Percentiles rank a stretch among this genome's conserved stretches.
These are phyloP conservation scores for Siniperca obscura DNA, from an alignment of 2,797 vertebrate species.

Conservation along the genomic window DNA sequence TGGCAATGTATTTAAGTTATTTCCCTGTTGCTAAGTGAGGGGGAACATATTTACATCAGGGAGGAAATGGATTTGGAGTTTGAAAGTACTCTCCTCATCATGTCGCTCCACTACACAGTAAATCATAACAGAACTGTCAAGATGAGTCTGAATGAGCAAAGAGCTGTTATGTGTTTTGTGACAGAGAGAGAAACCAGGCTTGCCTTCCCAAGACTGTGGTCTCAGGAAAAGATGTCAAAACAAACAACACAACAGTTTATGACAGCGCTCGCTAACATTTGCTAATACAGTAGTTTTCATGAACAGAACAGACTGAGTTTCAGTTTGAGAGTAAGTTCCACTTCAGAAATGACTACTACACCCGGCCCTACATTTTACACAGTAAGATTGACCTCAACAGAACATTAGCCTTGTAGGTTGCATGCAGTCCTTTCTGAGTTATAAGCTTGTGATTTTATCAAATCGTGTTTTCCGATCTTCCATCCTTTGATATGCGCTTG, in stretches of 20 bases:
- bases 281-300: conserved; percentile 27
- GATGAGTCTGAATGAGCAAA: conserved; percentile 31
- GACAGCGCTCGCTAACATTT: conserved; percentile 14
- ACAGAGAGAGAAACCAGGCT: conserved; percentile 27
- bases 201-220: conserved; percentile 23
- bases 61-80: conserved; percentile 50
- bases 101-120: conserved; percentile 32
- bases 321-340: not conserved
- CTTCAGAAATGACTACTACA: not conserved
- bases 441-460: not conserved
- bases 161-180: conserved; percentile 16
- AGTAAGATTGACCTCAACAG: not conserved
- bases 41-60: conserved; percentile 55
- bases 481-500: not conserved
- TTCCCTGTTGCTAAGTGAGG: conserved; percentile 48
- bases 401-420: not conserved
- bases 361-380: not conserved
- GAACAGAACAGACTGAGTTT: conserved; percentile 23
- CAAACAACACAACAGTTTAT: conserved; percentile 6
- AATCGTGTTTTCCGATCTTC: not conserved
- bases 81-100: conserved; percentile 46
- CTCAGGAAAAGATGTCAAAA: conserved; percentile 3
- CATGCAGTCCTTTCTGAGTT: not conserved
- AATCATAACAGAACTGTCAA: conserved; percentile 38
- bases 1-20: conserved; percentile 31